Evolutionary conservation across 2,113 vertebrate species (phyloP).

Genomic region (Chiloscyllium plagiosum): DNA sequence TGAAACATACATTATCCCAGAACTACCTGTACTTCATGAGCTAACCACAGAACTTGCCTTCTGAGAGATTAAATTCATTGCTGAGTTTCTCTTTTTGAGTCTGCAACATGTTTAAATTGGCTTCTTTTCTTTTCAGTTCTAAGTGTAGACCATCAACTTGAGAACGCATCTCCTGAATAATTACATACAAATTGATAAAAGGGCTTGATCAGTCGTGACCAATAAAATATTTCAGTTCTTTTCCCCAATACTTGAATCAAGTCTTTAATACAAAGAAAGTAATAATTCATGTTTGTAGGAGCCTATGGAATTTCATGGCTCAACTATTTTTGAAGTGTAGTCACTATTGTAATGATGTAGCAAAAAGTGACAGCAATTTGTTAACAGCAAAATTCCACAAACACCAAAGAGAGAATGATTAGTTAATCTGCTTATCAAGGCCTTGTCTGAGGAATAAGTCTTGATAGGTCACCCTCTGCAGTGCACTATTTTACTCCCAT

Average conservation of each 20-base stretch:
- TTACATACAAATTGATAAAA: conserved; percentile 20
- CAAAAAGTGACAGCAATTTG: background rate
- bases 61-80: conserved; percentile 40
- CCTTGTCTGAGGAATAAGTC: background rate
- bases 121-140: conserved; percentile 42
- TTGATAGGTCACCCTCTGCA: background rate
- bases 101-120: conserved; percentile 40
- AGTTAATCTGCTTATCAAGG: background rate
- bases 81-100: conserved; percentile 31
- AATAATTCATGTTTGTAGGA: background rate
- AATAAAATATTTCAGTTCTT: background rate
- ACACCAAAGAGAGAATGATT: no score
- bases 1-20: no score
- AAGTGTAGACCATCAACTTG: conserved; percentile 39
- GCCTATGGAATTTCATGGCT: background rate
- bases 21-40: conserved; percentile 28
- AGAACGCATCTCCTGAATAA: conserved; percentile 39
- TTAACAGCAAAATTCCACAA: background rate
- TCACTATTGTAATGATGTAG: background rate
- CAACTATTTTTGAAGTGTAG: background rate
- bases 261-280: background rate
- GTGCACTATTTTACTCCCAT: background rate
- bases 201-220: background rate
- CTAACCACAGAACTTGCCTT: conserved; percentile 41
- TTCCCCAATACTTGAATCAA: background rate